These are phyloP conservation scores for Agonum fuliginosum DNA, from an alignment of 2,888 invertebrate species.

Conservation along the genomic window DNA sequence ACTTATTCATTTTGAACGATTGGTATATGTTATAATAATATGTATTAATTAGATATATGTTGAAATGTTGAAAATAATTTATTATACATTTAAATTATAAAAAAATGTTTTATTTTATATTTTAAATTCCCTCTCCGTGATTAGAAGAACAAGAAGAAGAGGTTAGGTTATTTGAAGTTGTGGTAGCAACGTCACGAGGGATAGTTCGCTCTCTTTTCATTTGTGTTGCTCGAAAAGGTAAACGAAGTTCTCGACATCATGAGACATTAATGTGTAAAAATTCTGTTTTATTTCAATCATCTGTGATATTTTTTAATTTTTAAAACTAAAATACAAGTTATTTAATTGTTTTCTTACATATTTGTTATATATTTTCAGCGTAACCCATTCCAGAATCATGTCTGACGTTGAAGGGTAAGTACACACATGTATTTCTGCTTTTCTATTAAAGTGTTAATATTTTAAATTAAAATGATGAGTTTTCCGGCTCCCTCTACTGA, in stretches of 20 bases:
- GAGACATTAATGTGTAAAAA: neutral
- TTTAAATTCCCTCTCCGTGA: neutral
- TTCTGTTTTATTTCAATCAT: conserved; percentile 49
- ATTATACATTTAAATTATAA: too few species aligned
- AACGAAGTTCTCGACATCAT: conserved; percentile 43
- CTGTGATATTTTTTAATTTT: conserved; percentile 52
- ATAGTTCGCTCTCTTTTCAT: conserved; percentile 47
- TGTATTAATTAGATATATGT: too few species aligned
- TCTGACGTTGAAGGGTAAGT: conserved; percentile 90
- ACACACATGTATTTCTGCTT: conserved; percentile 64
- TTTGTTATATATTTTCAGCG: conserved; percentile 56
- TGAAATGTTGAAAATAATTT: too few species aligned
- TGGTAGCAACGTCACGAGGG: conserved; percentile 3
- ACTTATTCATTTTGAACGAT: too few species aligned
- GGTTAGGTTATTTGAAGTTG: conserved; percentile 30
- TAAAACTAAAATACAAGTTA: conserved; percentile 16
- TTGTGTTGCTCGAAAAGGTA: conserved; percentile 58
- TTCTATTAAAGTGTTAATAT: neutral
- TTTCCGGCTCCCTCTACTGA: conserved; percentile 71
- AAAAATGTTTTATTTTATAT: too few species aligned
- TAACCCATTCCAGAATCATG: conserved; percentile 72
- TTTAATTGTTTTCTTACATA: conserved; percentile 16
- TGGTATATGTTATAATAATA: too few species aligned
- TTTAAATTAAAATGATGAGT: conserved; percentile 66
- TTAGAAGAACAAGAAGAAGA: neutral